Evolutionary conservation across 2,888 invertebrate species (phyloP).

Genomic region (Cataglyphis albicans): DNA sequence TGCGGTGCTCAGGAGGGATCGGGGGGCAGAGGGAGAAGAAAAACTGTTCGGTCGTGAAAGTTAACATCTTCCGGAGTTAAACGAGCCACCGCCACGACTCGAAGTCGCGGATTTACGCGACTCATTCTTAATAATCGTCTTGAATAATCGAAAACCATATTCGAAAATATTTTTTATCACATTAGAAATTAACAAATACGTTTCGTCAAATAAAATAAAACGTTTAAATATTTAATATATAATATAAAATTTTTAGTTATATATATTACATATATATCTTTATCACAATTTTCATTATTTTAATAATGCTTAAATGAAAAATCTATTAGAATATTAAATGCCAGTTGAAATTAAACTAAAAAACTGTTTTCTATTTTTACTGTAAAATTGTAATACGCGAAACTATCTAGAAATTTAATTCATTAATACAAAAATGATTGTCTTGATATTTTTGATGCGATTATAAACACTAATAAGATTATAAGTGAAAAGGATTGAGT

Average conservation of each 20-base stretch:
- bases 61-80: conserved; percentile 53
- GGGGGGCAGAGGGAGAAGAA: conserved; percentile 27
- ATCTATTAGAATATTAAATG: background rate
- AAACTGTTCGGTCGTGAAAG: conserved; percentile 47
- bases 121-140: conserved; percentile 35
- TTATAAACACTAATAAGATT: background rate
- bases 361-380: background rate
- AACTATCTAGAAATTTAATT: background rate
- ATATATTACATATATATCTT: too few species aligned
- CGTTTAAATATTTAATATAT: background rate
- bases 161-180: background rate
- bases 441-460: background rate
- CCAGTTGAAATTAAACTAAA: background rate
- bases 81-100: conserved; percentile 39
- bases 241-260: too few species aligned
- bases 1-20: conserved; percentile 10
- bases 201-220: background rate
- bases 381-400: background rate
- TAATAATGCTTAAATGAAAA: background rate
- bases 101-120: conserved; percentile 31
- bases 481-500: background rate
- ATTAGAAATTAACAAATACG: background rate
- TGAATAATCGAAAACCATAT: conserved; percentile 6
- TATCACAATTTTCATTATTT: background rate
- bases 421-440: background rate